Base-by-base conservation (phyloP, 2,888 invertebrate species). In the Bibio marci region DNA sequence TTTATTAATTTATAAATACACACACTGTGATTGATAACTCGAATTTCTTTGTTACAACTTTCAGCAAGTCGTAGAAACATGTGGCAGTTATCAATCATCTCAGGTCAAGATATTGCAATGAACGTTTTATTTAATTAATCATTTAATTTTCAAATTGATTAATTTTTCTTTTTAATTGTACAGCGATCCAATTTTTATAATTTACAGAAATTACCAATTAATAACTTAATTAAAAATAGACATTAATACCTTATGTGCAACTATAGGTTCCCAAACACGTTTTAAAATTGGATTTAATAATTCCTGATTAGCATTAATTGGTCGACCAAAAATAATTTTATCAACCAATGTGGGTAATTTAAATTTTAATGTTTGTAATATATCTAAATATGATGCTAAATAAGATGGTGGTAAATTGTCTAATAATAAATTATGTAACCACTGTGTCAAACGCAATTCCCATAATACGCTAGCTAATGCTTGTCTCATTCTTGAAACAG, bases 301-400 rank as follows among this genome's bases (percentile, higher is more conserved):
- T 49, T 80, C 80, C 47, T 71, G 69, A 34, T 68, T 69, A 26
- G 66, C 59, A n/a, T 65, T 59, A 14, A 63, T 55, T 14, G 64
- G 67, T 2, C 71, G 64, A 12, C 67, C 67, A 36, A 69, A 67
- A 30, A 80, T 66, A 70, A 83, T 76, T 58, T 76, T 76, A 46
- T 85, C 83, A 6, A 81, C 67, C 19, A 83, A 63, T 14, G 67
- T 65, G 1, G 85, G 83, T 41, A 80, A 59, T 64, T 81, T 76
- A 11, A 67, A 59, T 54, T 73, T 72, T 14, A 80, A 53, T 1
- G 74, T 78, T 64, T 83, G 83, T 46, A 86, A 57, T 36, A 82
- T 76, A 51, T 86, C 83, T 14, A 85, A 63, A 57, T 86, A 86
- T 7, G 73, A 71, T 1, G 73, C 70, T 47, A 85, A 65, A 52